These are phyloP conservation scores for Xanthorhoe spadicearia DNA, from an alignment of 2,888 invertebrate species.

Conservation along the genomic window DNA sequence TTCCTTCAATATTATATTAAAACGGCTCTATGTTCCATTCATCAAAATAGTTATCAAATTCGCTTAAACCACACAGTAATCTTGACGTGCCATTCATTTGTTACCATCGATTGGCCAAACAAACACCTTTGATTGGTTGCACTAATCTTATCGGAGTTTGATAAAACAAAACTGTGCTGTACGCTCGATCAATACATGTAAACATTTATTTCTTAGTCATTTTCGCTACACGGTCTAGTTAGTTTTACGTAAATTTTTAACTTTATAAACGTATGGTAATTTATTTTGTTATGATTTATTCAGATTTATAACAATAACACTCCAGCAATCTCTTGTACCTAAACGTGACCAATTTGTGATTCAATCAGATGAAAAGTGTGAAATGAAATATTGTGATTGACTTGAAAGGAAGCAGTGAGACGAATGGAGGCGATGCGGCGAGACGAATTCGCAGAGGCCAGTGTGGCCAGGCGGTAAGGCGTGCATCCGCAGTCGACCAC, in stretches of 20 bases:
- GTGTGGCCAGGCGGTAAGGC: slow-evolving; percentile 69
- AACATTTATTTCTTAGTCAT: slow-evolving; percentile 48
- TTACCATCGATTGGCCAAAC: slow-evolving; percentile 56
- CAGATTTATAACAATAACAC: slow-evolving; percentile 47
- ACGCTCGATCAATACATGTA: slow-evolving; percentile 65
- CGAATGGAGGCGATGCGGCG: slow-evolving; percentile 73
- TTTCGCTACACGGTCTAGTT: slow-evolving; percentile 16
- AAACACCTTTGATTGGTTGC: slow-evolving; percentile 59
- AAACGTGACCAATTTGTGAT: slow-evolving; percentile 43
- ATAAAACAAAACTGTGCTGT: slow-evolving; percentile 68
- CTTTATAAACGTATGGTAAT: neutral
- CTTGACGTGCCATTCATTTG: slow-evolving; percentile 36
- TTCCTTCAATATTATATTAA: neutral
- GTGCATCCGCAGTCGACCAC: slow-evolving; percentile 68
- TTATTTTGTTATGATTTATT: slow-evolving; percentile 2
- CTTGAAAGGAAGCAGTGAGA: slow-evolving; percentile 66
- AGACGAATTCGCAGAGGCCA: slow-evolving; percentile 59
- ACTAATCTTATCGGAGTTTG: slow-evolving; percentile 75
- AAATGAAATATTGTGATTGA: slow-evolving; percentile 62
- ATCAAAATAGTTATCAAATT: slow-evolving; percentile 27
- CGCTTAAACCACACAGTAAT: slow-evolving; percentile 31
- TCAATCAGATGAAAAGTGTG: slow-evolving; percentile 62
- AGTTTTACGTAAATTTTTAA: slow-evolving; percentile 2
- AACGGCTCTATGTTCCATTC: slow-evolving; percentile 10
- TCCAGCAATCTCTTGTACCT: slow-evolving; percentile 52